A percentile compares a stretch with the other conserved stretches of the same genome.
Evolutionary conservation across 1,140 invertebrate genomes (phyloP).

Genomic region (Octopus bimaculoides): DNA sequence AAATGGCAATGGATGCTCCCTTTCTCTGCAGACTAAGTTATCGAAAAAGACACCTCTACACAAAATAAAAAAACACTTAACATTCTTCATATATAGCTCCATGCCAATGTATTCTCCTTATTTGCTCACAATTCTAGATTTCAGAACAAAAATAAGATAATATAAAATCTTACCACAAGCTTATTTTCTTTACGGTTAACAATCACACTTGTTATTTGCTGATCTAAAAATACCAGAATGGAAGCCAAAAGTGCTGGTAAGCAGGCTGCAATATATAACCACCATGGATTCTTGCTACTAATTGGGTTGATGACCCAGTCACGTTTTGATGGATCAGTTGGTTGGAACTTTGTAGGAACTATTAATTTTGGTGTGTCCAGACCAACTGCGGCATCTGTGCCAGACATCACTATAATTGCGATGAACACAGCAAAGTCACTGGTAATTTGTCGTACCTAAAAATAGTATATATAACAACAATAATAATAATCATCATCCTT

Average conservation of each 20-base stretch:
- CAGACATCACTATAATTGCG: constrained; percentile 88
- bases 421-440: constrained; percentile 98
- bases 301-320: constrained; percentile 89
- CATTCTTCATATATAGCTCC: no score
- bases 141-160: no score
- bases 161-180: constrained; percentile 66
- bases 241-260: constrained; percentile 90
- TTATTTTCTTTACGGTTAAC: constrained; percentile 97
- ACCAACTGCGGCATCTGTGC: constrained; percentile 78
- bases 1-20: no score
- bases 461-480: constrained; percentile 10
- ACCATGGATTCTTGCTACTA: constrained; percentile 74
- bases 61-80: no score
- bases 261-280: constrained; percentile 77
- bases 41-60: no score
- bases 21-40: no score
- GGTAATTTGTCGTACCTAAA: constrained; percentile 76
- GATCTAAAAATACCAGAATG: constrained; percentile 98
- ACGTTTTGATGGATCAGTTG: constrained; percentile 66
- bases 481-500: no score
- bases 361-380: constrained; percentile 92
- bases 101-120: no score
- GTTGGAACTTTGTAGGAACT: constrained; percentile 65
- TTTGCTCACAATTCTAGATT: no score
- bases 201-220: constrained; percentile 97